Conservation (phyloP, 2,113 vertebrate genomes). For the Gambusia holbrooki region DNA sequence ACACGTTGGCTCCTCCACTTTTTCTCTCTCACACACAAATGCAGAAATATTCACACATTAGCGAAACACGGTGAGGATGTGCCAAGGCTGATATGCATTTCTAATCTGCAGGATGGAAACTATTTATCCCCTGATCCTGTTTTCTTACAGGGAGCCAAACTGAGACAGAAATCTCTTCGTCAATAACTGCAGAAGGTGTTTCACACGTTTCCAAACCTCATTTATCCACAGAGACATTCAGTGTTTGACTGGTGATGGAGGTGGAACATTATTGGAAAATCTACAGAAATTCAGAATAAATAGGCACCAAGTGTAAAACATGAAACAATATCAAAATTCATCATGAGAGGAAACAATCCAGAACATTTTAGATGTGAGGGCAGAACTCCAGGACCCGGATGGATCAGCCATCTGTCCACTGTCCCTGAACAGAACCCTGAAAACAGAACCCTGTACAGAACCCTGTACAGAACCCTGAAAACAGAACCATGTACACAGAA, state of each 20-base stretch:
- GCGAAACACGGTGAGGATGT: slow-evolving; percentile 10
- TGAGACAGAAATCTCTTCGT: not conserved
- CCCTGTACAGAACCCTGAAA: too few relatives aligned
- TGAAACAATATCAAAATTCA: not conserved
- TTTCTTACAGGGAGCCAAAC: too few relatives aligned
- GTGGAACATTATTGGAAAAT: not conserved
- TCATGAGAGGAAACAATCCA: not conserved
- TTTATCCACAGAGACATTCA: not conserved
- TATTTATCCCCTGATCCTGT: slow-evolving; percentile 19
- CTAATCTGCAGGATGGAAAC: slow-evolving; percentile 46
- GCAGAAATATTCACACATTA: not conserved
- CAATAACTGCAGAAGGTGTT: not conserved
- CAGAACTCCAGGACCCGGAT: too few relatives aligned
- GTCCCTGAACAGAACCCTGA: too few relatives aligned
- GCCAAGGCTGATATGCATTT: slow-evolving; percentile 36
- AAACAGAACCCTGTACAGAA: too few relatives aligned
- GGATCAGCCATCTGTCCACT: too few relatives aligned
- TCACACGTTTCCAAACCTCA: not conserved
- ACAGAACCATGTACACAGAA: too few relatives aligned
- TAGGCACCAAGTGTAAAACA: not conserved
- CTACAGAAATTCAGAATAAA: not conserved
- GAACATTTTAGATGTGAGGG: too few relatives aligned
- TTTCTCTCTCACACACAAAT: slow-evolving; percentile 1
- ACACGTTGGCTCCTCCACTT: not conserved
- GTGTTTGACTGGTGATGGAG: not conserved